These are phyloP conservation scores for Gouania willdenowi DNA, from an alignment of 2,797 vertebrate species.

Conservation along the genomic window DNA sequence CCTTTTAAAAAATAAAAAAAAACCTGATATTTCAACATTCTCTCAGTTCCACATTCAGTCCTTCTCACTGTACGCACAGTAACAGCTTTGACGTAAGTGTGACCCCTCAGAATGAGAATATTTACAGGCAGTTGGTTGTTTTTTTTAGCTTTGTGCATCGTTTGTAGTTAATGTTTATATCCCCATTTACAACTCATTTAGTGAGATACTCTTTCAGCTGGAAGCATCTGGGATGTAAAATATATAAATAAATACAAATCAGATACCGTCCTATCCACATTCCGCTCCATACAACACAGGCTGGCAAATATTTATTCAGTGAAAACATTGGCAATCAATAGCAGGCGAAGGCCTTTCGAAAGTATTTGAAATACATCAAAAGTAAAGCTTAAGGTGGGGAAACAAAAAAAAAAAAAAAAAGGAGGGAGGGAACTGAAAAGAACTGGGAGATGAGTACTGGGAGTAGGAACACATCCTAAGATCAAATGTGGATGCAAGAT, in stretches of 20 bases:
- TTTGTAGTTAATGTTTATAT: slow-evolving; percentile 49
- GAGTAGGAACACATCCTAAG: slow-evolving; percentile 3
- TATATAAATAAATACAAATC: slow-evolving; percentile 11
- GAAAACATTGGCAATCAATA: slow-evolving; percentile 36
- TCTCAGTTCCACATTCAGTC: no score
- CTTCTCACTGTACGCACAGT: no score
- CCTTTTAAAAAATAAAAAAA: no score
- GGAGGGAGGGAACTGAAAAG: neutral
- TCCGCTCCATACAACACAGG: slow-evolving; percentile 6
- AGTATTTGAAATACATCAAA: slow-evolving; percentile 1
- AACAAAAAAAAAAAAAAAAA: neutral
- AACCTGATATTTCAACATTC: no score
- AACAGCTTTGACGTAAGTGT: no score
- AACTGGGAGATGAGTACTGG: no score
- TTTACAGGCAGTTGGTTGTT: no score
- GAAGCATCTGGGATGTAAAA: slow-evolving; percentile 35
- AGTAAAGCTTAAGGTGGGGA: neutral
- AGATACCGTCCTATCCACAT: slow-evolving; percentile 32
- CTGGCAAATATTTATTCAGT: slow-evolving; percentile 35
- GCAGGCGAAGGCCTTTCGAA: neutral
- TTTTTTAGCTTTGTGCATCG: no score
- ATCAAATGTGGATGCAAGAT: neutral
- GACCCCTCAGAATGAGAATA: no score
- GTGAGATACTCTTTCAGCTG: slow-evolving; percentile 30
- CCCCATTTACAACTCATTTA: slow-evolving; percentile 59